A percentile compares a stretch with the other conserved stretches of the same genome.
Evolutionary conservation across 2,888 invertebrate species (phyloP).

Genomic region (Nomada ruficornis): DNA sequence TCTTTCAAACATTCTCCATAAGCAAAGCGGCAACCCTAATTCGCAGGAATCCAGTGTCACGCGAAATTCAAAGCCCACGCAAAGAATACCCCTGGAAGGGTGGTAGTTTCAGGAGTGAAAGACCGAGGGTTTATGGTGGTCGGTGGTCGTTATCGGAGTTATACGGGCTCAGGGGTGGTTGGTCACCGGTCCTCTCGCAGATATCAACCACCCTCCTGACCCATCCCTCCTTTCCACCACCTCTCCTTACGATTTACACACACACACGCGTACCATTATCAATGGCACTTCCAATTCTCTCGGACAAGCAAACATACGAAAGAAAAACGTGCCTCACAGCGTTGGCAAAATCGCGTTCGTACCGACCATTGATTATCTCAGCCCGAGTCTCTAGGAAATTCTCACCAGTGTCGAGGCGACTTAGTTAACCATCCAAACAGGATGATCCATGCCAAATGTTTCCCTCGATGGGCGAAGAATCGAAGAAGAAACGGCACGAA

Average conservation of each 20-base stretch:
- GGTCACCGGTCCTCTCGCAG: constrained; percentile 65
- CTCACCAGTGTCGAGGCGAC: constrained; percentile 39
- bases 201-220: constrained; percentile 69
- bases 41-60: neutral
- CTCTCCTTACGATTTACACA: constrained; percentile 18
- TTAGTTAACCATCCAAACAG: constrained; percentile 33
- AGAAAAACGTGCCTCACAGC: neutral
- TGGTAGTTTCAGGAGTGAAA: constrained; percentile 69
- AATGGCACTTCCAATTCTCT: neutral
- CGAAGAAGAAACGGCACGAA: neutral
- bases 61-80: constrained; percentile 32
- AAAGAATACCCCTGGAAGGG: constrained; percentile 44
- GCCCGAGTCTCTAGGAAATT: constrained; percentile 51
- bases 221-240: constrained; percentile 38
- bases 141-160: constrained; percentile 76
- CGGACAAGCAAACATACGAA: neutral
- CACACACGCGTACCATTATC: neutral
- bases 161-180: constrained; percentile 71
- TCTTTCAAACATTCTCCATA: neutral
- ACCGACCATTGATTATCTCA: constrained; percentile 62
- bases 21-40: constrained; percentile 3
- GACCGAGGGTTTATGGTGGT: constrained; percentile 72
- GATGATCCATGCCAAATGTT: constrained; percentile 35
- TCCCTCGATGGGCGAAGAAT: neutral
- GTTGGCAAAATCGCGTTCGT: constrained; percentile 7